phyloP scores from a whole-genome alignment of 2,797 vertebrate genomes.

The Rhynchotus rufescens region DNA sequence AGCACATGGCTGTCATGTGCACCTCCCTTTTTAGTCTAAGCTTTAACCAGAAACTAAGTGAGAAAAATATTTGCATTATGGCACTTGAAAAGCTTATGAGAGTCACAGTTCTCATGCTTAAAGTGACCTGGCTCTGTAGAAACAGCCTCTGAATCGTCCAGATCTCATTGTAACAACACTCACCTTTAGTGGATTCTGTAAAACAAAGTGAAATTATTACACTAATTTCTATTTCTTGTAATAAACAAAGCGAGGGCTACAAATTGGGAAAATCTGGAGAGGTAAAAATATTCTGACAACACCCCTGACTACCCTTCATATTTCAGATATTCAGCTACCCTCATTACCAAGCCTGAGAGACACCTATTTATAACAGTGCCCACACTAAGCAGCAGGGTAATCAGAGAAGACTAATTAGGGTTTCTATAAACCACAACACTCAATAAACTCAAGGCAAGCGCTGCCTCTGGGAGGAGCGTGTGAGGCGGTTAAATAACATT shows the following conservation, averaged over 20 bases:
- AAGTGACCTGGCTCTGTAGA: not conserved
- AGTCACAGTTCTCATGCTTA: not conserved
- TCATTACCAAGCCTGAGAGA: not conserved
- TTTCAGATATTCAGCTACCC: not conserved
- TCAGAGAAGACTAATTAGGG: not conserved
- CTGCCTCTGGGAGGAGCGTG: not conserved
- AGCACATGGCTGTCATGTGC: not conserved
- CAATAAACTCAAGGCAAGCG: not conserved
- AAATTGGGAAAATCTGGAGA: not conserved
- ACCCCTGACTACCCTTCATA: not conserved
- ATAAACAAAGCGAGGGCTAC: not conserved
- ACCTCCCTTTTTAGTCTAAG: not conserved
- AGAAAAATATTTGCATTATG: not conserved
- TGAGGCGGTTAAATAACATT: rapidly evolving
- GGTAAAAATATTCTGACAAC: not conserved
- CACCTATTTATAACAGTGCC: rapidly evolving
- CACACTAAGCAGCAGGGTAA: rapidly evolving
- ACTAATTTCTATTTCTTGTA: not conserved
- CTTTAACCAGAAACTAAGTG: not conserved
- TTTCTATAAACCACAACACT: not conserved
- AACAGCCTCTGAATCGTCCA: not conserved
- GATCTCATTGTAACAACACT: not conserved
- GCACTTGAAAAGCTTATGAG: rapidly evolving
- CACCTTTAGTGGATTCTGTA: not conserved
- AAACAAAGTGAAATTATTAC: not conserved